Percentiles rank a stretch among this genome's conserved stretches.
These are phyloP conservation scores for Volucella bombylans DNA, from an alignment of 2,888 invertebrate species.

Conservation along the genomic window DNA sequence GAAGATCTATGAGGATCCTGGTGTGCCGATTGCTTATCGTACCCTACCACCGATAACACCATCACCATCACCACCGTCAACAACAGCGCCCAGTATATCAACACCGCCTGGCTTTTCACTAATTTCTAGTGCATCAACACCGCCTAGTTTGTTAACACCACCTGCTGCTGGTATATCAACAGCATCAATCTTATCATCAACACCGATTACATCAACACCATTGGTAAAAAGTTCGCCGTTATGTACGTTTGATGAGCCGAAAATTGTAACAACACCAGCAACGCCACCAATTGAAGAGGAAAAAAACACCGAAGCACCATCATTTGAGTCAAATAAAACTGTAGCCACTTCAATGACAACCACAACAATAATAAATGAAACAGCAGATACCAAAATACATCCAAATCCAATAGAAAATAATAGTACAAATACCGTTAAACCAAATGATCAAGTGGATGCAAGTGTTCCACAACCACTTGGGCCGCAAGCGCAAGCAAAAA, in stretches of 20 bases:
- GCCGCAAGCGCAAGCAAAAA: conserved; percentile 31
- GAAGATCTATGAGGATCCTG: conserved; percentile 81
- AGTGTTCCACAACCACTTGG: conserved; percentile 36
- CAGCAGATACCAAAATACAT: conserved; percentile 69
- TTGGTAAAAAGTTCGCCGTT: conserved; percentile 20
- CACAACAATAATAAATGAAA: neutral
- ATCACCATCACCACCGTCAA: conserved; percentile 79
- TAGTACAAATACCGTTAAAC: conserved; percentile 68
- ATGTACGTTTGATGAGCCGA: conserved; percentile 45
- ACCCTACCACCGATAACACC: conserved; percentile 79
- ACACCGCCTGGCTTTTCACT: conserved; percentile 37
- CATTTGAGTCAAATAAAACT: conserved; percentile 26
- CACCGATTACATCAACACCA: conserved; percentile 75
- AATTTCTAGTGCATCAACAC: conserved; percentile 36
- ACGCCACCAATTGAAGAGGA: conserved; percentile 62
- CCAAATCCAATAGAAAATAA: conserved; percentile 64
- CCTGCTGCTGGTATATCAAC: conserved; percentile 75
- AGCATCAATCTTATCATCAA: conserved; percentile 77
- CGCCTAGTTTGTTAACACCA: conserved; percentile 71
- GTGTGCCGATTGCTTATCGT: conserved; percentile 77
- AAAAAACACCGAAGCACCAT: conserved; percentile 22
- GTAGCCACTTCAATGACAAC: neutral
- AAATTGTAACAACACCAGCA: conserved; percentile 68
- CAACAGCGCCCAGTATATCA: conserved; percentile 78
- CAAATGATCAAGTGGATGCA: conserved; percentile 69